Evolutionary conservation across 2,888 invertebrate species (phyloP), one percentile per base, ranked within the genome.

Genomic region (Gibbula magus): DNA sequence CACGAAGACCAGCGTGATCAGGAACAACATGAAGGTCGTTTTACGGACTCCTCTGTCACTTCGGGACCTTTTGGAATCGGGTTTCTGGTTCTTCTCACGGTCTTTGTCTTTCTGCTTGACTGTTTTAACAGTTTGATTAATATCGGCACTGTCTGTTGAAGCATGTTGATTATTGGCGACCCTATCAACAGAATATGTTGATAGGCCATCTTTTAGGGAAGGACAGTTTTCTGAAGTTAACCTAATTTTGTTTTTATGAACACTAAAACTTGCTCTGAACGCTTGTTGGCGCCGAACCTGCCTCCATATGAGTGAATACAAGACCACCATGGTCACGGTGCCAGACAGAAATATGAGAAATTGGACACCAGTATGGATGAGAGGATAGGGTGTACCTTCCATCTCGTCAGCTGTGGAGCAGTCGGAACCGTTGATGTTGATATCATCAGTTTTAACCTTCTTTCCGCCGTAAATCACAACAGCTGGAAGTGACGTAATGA

Each of bases 361-460:
- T 20, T 77, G 79, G 61, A 78, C 61, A 20, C 79, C 79, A 32
- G 83, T 81, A 54, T 87, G 83, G 13, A 85, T 54, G 4, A 83
- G 67, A 0, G 86, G 86, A 78, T 81, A 86, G 16, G 77, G 51
- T 0, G 87, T 84, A 1, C 83, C 77, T 29, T 75, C 67, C 78
- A 83, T 84, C 8, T 54, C 73, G 75, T 88, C 87, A 7, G 83
- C 82, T 0, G 84, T 86, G 2, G 87, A 87, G 67, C 89, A 89
- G 66, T 89, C 87, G 1, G 83, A 85, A 13, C 86, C 86, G 8
- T 79, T 82, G 22, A 88, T 35, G 25, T 83, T 16, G 20, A 56
- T n/a, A 8, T 56, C 25, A 22, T 18, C 32, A 22, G 77, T 77
- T 5, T 20, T 18, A 7, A 67, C 45, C 18, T 45, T 77, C 18